A percentile compares a stretch with the other conserved stretches of the same genome.
Evolutionary conservation across 2,888 invertebrate genomes (phyloP).

Genomic region (Limulus polyphemus): DNA sequence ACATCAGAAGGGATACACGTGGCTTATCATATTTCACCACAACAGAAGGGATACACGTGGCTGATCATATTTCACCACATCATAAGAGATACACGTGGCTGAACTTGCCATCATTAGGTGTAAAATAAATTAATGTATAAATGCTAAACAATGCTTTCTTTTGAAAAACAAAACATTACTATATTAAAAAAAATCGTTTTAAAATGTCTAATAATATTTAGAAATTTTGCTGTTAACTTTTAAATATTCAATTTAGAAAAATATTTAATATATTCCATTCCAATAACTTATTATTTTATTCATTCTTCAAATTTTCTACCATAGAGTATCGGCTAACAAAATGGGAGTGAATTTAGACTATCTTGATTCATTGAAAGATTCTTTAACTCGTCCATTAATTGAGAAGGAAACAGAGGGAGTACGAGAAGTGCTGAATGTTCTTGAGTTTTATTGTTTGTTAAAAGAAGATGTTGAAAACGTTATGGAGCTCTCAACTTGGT

Average conservation of each 20-base stretch:
- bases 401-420: constrained; percentile 58
- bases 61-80: no score
- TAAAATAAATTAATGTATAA: neutral
- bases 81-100: no score
- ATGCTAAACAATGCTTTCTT: neutral
- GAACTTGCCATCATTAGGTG: no score
- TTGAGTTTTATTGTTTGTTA: constrained; percentile 71
- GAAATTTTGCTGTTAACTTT: neutral
- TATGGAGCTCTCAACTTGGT: constrained; percentile 73
- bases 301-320: constrained; percentile 4
- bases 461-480: constrained; percentile 86
- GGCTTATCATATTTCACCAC: no score
- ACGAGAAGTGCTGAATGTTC: constrained; percentile 50
- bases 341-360: constrained; percentile 78
- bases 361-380: constrained; percentile 58
- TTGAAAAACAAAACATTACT: no score
- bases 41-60: no score
- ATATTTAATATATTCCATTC: constrained; percentile 24
- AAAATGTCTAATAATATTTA: no score
- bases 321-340: constrained; percentile 64
- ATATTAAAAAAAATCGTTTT: no score
- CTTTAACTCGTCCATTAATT: constrained; percentile 63
- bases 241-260: neutral
- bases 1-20: no score
- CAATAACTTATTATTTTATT: constrained; percentile 23